These are phyloP conservation scores for Drosophila putrida DNA, from an alignment of 2,888 invertebrate species.

Conservation along the genomic window DNA sequence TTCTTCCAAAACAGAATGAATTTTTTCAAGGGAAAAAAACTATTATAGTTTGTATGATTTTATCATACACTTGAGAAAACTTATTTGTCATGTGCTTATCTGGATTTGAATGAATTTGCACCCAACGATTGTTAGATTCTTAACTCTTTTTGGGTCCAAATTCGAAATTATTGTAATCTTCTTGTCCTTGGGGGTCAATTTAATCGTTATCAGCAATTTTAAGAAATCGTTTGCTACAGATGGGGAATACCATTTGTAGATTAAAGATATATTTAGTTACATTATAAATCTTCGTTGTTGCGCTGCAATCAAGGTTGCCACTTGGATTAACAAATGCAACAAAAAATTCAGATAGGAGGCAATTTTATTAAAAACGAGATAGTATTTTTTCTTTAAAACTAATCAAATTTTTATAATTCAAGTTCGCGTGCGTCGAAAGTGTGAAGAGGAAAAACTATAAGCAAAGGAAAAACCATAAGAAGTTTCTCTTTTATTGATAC, in stretches of 20 bases:
- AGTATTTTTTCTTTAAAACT: too few relatives aligned
- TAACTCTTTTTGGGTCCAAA: constrained; percentile 6
- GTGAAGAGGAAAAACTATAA: too few relatives aligned
- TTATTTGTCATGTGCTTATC: constrained; percentile 19
- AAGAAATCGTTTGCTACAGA: constrained; percentile 1
- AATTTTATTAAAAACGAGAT: too few relatives aligned
- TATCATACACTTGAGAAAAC: background rate
- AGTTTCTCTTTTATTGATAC: too few relatives aligned
- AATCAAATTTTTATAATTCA: too few relatives aligned
- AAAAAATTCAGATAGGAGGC: too few relatives aligned
- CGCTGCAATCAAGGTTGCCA: background rate
- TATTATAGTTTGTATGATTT: background rate
- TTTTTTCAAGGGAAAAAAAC: background rate
- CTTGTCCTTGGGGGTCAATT: constrained; percentile 1
- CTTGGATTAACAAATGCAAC: too few relatives aligned
- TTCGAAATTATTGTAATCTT: constrained; percentile 1
- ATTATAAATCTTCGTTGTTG: background rate
- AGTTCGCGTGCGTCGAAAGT: too few relatives aligned
- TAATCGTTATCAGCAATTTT: constrained; percentile 6
- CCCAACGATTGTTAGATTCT: background rate
- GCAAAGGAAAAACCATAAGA: too few relatives aligned
- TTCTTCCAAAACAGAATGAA: background rate
- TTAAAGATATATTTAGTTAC: constrained; percentile 6
- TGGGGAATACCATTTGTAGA: constrained; percentile 4
- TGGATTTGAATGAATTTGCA: constrained; percentile 8